Evolutionary conservation across 2,797 vertebrate genomes (phyloP), one percentile per base, ranked within the genome.

Genomic region (Jordanella pulchra): DNA sequence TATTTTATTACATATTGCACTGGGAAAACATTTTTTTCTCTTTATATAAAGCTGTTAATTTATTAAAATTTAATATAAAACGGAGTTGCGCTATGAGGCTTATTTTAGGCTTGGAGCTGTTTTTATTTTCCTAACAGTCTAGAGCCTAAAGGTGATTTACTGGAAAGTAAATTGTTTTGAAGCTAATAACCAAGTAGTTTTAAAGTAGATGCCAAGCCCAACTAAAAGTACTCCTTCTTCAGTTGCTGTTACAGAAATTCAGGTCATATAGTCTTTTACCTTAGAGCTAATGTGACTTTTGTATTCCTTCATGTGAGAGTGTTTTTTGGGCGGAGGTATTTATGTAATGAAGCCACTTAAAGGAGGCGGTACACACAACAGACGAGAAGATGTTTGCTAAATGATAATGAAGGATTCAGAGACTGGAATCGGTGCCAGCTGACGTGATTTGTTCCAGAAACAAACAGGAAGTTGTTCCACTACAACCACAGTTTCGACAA

Each of bases 11-110:
- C 63, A 18, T 66, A 23, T 48, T 65, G 6, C 30, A 4, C 27
- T 30, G 45, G 45, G 45, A 50, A 15, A 23, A 30, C 27, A 48
- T 1, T 48, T 30, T 23, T 48, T 7, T 32, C 17, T 66, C 7
- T 66, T 30, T 44, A n/a, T 63, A n/a, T 12, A 63, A 25, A 63
- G 60, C 39, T 25, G 42, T 63, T 63, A 63, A 63, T 63, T 63
- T 63, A 63, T 63, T 63, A 12, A 42, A 63, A 63, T 63, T 63
- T 44, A 42, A 44, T 23, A 17, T 44, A 63, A 25, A 54, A 17
- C 25, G 9, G 12, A 35, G 42, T 2, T 61, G 32, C 13, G 7
- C 23, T 61, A n/a, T 61, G 18, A 23, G 35, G 60, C 35, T 44
- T 63, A n/a, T 14, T 14, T 63, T 21, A 11, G 60, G 35, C 60